phyloP scores from a whole-genome alignment of 1,140 invertebrate genomes.

The Archegozetes longisetosus region DNA sequence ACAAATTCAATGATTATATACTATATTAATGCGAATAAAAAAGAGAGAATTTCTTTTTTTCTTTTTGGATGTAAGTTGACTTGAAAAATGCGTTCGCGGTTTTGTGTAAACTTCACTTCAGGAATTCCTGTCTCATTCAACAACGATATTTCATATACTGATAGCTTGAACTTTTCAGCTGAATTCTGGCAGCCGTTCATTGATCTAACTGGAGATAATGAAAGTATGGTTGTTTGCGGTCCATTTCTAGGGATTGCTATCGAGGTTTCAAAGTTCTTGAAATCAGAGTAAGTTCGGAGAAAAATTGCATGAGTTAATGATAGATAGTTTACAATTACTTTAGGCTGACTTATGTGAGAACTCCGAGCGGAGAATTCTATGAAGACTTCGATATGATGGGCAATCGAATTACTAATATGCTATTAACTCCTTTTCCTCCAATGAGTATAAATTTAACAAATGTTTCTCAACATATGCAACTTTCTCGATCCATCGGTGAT shows the following conservation, averaged over 20 bases:
- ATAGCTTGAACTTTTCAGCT: no score
- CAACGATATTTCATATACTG: no score
- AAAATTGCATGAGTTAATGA: no score
- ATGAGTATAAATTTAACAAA: background rate
- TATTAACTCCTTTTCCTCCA: slow-evolving; percentile 5
- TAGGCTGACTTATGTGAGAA: background rate
- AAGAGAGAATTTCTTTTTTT: no score
- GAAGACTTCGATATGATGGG: background rate
- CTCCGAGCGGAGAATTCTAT: background rate
- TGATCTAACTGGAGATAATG: background rate
- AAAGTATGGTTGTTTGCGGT: background rate
- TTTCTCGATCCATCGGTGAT: background rate
- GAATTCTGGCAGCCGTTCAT: slow-evolving; percentile 12
- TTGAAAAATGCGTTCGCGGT: no score
- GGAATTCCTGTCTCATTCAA: no score
- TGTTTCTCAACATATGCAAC: background rate
- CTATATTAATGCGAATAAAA: no score
- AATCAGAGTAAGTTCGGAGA: background rate
- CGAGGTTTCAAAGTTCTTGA: background rate
- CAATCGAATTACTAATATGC: background rate
- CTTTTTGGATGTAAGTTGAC: no score
- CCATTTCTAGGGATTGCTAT: slow-evolving; percentile 2
- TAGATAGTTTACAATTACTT: background rate
- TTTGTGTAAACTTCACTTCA: no score
- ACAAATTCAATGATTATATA: no score